Conservation (phyloP, 1,140 invertebrate species). For the Ceratina australensis region DNA sequence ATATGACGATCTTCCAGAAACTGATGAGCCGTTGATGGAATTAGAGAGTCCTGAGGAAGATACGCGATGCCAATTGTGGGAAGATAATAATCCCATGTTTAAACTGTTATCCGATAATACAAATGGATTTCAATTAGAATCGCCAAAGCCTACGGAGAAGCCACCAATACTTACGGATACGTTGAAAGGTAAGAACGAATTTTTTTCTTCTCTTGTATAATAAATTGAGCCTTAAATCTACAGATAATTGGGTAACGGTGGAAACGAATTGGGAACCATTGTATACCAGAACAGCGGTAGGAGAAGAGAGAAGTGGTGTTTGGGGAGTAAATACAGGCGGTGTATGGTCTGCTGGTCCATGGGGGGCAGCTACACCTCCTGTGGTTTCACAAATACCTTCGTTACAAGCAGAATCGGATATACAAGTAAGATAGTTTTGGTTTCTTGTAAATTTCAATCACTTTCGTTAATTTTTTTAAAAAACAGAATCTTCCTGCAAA, state of each 20-base stretch:
- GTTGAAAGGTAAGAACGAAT: conserved; percentile 61
- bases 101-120: conserved; percentile 57
- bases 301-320: conserved; percentile 76
- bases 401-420: conserved; percentile 62
- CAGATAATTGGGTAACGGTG: conserved; percentile 76
- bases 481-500: background rate
- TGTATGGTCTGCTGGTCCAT: conserved; percentile 77
- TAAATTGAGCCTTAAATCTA: conserved; percentile 12
- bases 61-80: conserved; percentile 69
- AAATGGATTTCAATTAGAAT: conserved; percentile 60
- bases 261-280: conserved; percentile 79
- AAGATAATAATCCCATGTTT: conserved; percentile 66
- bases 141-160: conserved; percentile 63
- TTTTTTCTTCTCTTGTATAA: background rate
- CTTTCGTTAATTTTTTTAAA: background rate
- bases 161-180: conserved; percentile 61
- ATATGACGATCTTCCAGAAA: conserved; percentile 76
- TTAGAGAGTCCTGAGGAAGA: conserved; percentile 72
- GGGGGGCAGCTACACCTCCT: conserved; percentile 72
- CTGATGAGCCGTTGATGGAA: conserved; percentile 74
- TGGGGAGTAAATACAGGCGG: conserved; percentile 77
- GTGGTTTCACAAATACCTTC: conserved; percentile 59
- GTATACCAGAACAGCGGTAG: conserved; percentile 76
- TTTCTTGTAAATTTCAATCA: conserved; percentile 30
- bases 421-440: conserved; percentile 60